Conservation (phyloP, 2,888 invertebrate genomes). For the Phania funesta region DNA sequence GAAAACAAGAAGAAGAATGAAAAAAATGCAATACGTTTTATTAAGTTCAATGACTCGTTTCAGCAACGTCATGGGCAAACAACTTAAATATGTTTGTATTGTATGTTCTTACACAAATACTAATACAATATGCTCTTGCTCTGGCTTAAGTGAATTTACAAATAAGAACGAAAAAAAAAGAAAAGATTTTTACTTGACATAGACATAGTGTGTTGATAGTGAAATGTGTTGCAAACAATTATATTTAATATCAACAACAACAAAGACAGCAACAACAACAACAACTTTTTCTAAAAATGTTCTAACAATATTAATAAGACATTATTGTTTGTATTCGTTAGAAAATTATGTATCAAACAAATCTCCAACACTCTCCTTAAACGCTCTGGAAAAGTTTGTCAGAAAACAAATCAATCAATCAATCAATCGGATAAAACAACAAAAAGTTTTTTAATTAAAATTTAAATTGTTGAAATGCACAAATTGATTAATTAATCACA, state of each 20-base stretch:
- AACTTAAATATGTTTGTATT: constrained; percentile 60
- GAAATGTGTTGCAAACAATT: constrained; percentile 67
- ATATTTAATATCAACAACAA: constrained; percentile 57
- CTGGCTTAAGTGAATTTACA: not conserved
- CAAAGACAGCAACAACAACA: constrained; percentile 37
- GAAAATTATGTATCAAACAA: constrained; percentile 31
- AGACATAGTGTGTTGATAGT: constrained; percentile 66
- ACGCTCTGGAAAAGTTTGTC: constrained; percentile 8
- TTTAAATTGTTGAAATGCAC: constrained; percentile 2
- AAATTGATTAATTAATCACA: constrained; percentile 10
- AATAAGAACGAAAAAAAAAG: constrained; percentile 1
- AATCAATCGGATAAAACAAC: no score
- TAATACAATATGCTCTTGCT: constrained; percentile 20
- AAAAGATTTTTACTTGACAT: constrained; percentile 57
- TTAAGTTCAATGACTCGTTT: constrained; percentile 77
- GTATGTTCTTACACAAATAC: constrained; percentile 35
- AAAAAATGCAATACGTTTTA: constrained; percentile 52
- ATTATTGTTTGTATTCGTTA: constrained; percentile 41
- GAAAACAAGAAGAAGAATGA: constrained; percentile 38
- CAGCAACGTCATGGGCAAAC: constrained; percentile 76
- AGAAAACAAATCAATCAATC: not conserved
- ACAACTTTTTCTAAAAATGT: constrained; percentile 6
- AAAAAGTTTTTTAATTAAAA: constrained; percentile 15
- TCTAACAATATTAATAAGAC: constrained; percentile 29
- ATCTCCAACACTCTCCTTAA: constrained; percentile 9